A percentile compares a stretch with the other conserved stretches of the same genome.
These are phyloP conservation scores for Hyaena hyaena DNA, from an alignment of 2,113 vertebrate genomes.

Conservation along the genomic window DNA sequence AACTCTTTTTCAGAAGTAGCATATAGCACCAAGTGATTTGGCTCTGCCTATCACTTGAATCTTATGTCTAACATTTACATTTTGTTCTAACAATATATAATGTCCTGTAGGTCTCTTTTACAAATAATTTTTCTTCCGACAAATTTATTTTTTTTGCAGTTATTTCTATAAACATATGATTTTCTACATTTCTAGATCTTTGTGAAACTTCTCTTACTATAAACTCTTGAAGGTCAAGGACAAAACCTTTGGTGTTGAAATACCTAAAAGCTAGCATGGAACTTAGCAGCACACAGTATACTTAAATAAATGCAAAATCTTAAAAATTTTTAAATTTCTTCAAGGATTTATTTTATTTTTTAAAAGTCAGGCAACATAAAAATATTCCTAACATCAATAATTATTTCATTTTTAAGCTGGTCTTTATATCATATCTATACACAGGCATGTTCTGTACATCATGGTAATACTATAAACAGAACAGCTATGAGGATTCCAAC, in stretches of 20 bases:
- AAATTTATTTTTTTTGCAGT: background rate
- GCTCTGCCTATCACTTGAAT: background rate
- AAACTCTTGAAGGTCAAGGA: background rate
- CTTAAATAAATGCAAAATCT: background rate
- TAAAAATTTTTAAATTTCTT: background rate
- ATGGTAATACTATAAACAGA: background rate
- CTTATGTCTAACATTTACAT: background rate
- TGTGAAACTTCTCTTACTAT: background rate
- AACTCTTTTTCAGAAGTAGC: background rate
- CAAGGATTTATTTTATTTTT: background rate
- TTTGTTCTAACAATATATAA: background rate
- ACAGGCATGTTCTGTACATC: background rate
- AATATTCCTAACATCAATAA: background rate
- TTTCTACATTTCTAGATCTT: constrained; percentile 1
- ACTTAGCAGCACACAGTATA: background rate
- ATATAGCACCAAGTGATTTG: background rate
- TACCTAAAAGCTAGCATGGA: background rate
- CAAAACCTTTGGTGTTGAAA: background rate
- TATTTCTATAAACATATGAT: background rate
- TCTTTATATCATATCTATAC: background rate
- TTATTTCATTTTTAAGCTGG: background rate
- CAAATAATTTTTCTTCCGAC: background rate
- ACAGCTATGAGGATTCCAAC: background rate
- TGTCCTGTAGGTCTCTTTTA: background rate
- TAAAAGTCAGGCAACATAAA: background rate